Percentiles rank a stretch among this genome's conserved stretches.
Conservation (phyloP, 1,140 invertebrate species). For the Leptonema lineaticorne region DNA sequence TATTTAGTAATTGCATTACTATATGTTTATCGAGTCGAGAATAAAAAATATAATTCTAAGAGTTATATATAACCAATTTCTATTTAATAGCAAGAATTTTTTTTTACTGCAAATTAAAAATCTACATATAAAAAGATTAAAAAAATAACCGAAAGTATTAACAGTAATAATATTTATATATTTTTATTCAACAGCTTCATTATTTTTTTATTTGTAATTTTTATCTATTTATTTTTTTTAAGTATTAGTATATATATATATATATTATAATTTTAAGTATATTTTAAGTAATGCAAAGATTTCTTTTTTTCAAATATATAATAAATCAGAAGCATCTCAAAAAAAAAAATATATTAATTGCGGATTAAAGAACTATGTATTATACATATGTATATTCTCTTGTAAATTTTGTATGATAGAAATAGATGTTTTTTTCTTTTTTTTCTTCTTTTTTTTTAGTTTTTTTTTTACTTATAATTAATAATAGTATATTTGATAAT, state of each 20-base stretch:
- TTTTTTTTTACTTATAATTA: slow-evolving; percentile 25
- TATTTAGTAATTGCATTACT: not conserved
- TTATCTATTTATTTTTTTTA: not conserved
- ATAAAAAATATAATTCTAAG: too few relatives aligned
- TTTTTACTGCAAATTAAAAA: too few relatives aligned
- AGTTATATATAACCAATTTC: too few relatives aligned
- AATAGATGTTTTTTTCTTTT: too few relatives aligned
- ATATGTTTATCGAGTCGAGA: not conserved
- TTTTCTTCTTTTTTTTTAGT: too few relatives aligned
- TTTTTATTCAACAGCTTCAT: too few relatives aligned
- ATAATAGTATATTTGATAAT: slow-evolving; percentile 37
- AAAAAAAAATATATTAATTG: slow-evolving; percentile 7
- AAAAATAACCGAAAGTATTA: slow-evolving; percentile 1
- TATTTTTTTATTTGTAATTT: slow-evolving; percentile 6
- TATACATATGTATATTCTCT: slow-evolving; percentile 23
- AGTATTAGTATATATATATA: not conserved
- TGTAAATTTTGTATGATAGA: slow-evolving; percentile 28
- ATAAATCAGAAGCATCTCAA: slow-evolving; percentile 29
- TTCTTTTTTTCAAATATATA: not conserved
- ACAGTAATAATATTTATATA: not conserved
- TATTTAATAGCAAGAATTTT: not conserved
- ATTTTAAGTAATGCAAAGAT: not conserved
- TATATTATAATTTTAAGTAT: not conserved
- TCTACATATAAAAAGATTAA: not conserved
- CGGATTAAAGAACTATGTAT: slow-evolving; percentile 20